Percentiles rank a stretch among this genome's conserved stretches.
These are phyloP conservation scores for Chloroceryle amazona DNA, from an alignment of 2,797 vertebrate genomes.

Conservation along the genomic window DNA sequence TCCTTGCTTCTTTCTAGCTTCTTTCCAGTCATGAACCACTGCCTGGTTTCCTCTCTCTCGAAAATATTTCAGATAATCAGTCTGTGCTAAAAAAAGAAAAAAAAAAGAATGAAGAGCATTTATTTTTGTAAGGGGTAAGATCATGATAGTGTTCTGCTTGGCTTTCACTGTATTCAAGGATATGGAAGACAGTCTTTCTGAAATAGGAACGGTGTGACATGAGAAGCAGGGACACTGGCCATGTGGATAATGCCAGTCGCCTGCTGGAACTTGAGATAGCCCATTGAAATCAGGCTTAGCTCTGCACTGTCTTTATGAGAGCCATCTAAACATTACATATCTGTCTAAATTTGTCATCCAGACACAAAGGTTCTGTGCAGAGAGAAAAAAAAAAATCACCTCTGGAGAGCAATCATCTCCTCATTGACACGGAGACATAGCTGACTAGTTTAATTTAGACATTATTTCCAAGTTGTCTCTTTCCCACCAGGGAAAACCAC, in stretches of 20 bases:
- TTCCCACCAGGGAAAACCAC: not conserved
- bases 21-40: not conserved
- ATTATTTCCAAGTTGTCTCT: not conserved
- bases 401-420: not conserved
- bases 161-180: not conserved
- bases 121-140: not conserved
- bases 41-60: not conserved
- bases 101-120: not conserved
- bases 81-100: not conserved
- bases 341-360: not conserved
- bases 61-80: not conserved
- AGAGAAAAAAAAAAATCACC: not conserved
- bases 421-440: not conserved
- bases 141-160: not conserved
- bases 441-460: slow-evolving; percentile 27
- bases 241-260: not conserved
- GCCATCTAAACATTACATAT: accelerated
- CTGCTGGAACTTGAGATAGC: not conserved
- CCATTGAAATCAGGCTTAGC: not conserved
- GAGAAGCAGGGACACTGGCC: not conserved
- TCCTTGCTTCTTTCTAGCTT: not conserved
- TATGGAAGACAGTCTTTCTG: not conserved
- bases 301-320: not conserved
- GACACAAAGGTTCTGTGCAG: accelerated
- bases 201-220: not conserved